These are phyloP conservation scores for Zelleria hepariella DNA, from an alignment of 2,888 invertebrate species.

Conservation along the genomic window DNA sequence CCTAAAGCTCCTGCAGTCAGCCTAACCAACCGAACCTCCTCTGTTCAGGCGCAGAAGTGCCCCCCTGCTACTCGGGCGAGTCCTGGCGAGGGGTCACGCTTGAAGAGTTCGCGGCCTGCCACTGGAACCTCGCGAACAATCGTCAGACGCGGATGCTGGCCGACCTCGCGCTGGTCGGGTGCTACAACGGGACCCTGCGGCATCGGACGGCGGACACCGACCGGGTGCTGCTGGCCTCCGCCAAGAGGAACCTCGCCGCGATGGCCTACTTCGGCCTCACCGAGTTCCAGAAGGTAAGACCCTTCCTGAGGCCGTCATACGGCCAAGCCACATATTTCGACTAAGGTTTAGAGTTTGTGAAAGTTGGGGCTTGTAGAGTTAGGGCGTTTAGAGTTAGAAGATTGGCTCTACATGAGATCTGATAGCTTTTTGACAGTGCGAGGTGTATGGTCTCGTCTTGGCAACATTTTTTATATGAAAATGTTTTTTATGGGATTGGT, in stretches of 20 bases:
- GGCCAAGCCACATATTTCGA: no score
- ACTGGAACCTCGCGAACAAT: constrained; percentile 95
- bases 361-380: no score
- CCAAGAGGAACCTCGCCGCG: constrained; percentile 92
- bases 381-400: no score
- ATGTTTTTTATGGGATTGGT: background rate
- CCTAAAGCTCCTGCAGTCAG: no score
- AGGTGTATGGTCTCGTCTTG: no score
- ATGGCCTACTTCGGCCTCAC: constrained; percentile 99
- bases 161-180: constrained; percentile 93
- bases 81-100: constrained; percentile 92
- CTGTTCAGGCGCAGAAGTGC: constrained; percentile 86
- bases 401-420: no score
- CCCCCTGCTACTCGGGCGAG: constrained; percentile 83
- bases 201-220: constrained; percentile 79
- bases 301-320: background rate
- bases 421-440: no score
- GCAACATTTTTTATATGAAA: no score
- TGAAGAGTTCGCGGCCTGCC: constrained; percentile 92
- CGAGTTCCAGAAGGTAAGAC: constrained; percentile 90
- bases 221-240: constrained; percentile 91
- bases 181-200: constrained; percentile 90
- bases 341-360: no score
- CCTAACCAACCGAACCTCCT: no score
- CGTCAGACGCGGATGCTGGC: constrained; percentile 98